These are phyloP conservation scores for Atta cephalotes DNA, from an alignment of 1,140 invertebrate species.

Conservation along the genomic window DNA sequence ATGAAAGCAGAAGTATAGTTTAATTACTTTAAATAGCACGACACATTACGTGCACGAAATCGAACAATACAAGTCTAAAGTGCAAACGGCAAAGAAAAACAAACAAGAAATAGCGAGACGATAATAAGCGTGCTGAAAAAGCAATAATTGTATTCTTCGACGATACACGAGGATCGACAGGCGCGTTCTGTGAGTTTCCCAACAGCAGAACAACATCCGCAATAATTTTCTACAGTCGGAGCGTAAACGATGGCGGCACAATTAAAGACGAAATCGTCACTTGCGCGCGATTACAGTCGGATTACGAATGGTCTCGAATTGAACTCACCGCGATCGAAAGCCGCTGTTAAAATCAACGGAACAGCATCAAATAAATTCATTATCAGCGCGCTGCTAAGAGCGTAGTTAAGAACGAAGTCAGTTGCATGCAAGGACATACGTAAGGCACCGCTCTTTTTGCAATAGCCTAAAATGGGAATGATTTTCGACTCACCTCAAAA, in stretches of 20 bases:
- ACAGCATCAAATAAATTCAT: constrained; percentile 27
- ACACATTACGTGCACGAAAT: constrained; percentile 49
- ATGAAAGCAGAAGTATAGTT: background rate
- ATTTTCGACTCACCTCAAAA: constrained; percentile 74
- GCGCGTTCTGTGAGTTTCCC: constrained; percentile 33
- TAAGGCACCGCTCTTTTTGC: constrained; percentile 23
- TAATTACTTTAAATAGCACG: constrained; percentile 45
- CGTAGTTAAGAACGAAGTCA: background rate
- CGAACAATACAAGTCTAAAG: constrained; percentile 65
- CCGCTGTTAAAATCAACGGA: background rate
- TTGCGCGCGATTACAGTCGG: background rate
- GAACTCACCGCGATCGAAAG: background rate
- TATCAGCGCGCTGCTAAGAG: constrained; percentile 19
- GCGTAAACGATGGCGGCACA: background rate
- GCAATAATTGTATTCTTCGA: constrained; percentile 18
- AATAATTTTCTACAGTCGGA: constrained; percentile 2
- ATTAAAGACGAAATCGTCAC: constrained; percentile 1
- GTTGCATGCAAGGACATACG: constrained; percentile 18
- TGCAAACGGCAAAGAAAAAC: constrained; percentile 54
- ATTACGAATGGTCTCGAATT: background rate
- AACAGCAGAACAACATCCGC: background rate
- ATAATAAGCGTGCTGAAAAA: constrained; percentile 57
- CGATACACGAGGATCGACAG: background rate
- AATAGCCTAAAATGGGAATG: constrained; percentile 68
- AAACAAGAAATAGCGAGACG: constrained; percentile 46